Conservation (phyloP, 2,888 invertebrate genomes). For the Apeira syringaria region DNA sequence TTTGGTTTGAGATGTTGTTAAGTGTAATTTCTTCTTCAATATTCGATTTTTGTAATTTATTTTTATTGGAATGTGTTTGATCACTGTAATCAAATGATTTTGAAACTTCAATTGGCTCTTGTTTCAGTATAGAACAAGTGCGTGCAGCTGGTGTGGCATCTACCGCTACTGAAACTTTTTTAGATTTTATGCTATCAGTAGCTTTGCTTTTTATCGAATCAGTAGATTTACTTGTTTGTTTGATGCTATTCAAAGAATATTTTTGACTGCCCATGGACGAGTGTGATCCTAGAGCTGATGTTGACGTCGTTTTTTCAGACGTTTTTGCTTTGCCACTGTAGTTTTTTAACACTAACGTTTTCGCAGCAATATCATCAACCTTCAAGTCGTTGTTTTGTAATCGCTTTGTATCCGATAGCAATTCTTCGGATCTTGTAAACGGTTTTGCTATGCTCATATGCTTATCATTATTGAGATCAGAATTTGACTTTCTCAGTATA, state of each 20-base stretch:
- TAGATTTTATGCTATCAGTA: slow-evolving; percentile 76
- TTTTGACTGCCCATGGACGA: slow-evolving; percentile 68
- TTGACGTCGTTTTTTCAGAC: slow-evolving; percentile 76
- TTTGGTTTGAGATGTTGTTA: slow-evolving; percentile 27
- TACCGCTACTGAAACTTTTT: slow-evolving; percentile 89
- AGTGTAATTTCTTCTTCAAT: slow-evolving; percentile 65
- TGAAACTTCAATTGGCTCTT: slow-evolving; percentile 89
- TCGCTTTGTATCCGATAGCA: slow-evolving; percentile 62
- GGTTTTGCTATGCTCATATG: slow-evolving; percentile 51
- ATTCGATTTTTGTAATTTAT: slow-evolving; percentile 65
- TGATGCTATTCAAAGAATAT: slow-evolving; percentile 49
- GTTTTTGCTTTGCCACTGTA: slow-evolving; percentile 57
- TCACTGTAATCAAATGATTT: slow-evolving; percentile 83
- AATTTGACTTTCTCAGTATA: slow-evolving; percentile 82
- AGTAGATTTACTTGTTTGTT: slow-evolving; percentile 63
- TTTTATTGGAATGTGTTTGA: slow-evolving; percentile 56
- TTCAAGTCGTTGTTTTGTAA: slow-evolving; percentile 47
- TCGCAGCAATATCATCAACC: slow-evolving; percentile 42
- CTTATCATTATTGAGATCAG: slow-evolving; percentile 60
- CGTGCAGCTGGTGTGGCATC: slow-evolving; percentile 91
- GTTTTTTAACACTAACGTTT: slow-evolving; percentile 45
- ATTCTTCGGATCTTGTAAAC: slow-evolving; percentile 74
- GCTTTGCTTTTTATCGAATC: slow-evolving; percentile 72
- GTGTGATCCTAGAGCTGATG: slow-evolving; percentile 72
- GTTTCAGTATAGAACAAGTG: slow-evolving; percentile 88